Base-by-base conservation (phyloP, 2,888 invertebrate genomes). In the Lysandra coridon region DNA sequence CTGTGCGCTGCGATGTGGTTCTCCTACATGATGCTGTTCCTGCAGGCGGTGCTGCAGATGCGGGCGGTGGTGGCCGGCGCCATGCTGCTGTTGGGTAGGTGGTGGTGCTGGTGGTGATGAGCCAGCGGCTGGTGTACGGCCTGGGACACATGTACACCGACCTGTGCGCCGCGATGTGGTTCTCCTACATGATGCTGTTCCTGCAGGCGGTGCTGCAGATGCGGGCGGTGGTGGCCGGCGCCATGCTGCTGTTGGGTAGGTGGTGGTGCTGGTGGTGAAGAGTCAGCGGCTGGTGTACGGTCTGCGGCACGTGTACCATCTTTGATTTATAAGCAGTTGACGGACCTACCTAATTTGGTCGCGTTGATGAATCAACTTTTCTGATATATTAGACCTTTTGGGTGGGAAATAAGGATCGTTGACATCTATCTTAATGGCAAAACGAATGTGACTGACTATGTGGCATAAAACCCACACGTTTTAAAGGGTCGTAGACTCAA, bases 1-100 rank as follows among this genome's bases (percentile, higher is more conserved):
- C 95, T 99, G n/a, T 98, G 98, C 87, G 98, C 98, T 0, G 97
- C 98, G 10, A 97, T 99, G 96, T 99, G 99, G 99, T 99, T 99
- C 92, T 98, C 98, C 0, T 99, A 99, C 90, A 96, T 98, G 84
- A 95, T 99, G 87, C 96, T 99, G 80, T 99, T 97, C 93, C 96
- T 98, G 82, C 96, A 96, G 92, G 95, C 95, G 17, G 95, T 96
- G 37, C 87, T 96, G 75, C 88, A 93, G 82, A 95, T 96, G 92
- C 92, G 93, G 81, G 92, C 96, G 17, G 94, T 91, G 23, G 92
- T 95, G 17, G 95, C 96, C 78, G 96, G 96, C 17, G 91, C 96
- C 23, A 94, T 98, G 85, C 93, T 99, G 83, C 95, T 98, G 82
- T 95, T 98, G 85, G 96, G 96, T 95, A 85, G 44, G 77, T 77